Conservation (phyloP, 2,888 invertebrate genomes). For the Adelognathus sp. region DNA sequence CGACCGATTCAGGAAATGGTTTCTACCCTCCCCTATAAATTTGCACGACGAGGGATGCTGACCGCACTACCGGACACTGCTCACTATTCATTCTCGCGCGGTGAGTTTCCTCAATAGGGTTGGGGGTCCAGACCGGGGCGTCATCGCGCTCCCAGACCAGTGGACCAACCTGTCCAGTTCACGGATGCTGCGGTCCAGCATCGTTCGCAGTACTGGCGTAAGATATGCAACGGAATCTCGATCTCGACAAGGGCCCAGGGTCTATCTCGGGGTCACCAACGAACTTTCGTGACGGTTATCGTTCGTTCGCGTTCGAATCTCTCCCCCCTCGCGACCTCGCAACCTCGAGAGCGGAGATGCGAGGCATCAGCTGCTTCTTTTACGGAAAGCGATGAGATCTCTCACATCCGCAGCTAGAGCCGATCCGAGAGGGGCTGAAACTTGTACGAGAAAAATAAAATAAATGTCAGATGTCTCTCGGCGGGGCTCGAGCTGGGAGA, state of each 20-base stretch:
- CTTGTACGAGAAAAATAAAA: neutral
- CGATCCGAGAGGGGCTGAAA: slow-evolving; percentile 29
- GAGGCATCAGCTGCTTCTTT: slow-evolving; percentile 30
- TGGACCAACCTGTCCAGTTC: slow-evolving; percentile 53
- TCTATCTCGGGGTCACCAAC: slow-evolving; percentile 65
- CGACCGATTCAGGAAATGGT: slow-evolving; percentile 1
- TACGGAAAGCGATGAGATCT: neutral
- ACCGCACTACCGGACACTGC: neutral
- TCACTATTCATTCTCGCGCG: neutral
- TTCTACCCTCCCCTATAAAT: slow-evolving; percentile 7
- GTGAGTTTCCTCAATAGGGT: slow-evolving; percentile 3
- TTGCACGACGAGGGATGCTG: slow-evolving; percentile 10
- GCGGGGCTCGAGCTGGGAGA: slow-evolving; percentile 32
- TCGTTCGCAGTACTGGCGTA: slow-evolving; percentile 47
- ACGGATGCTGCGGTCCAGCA: slow-evolving; percentile 63
- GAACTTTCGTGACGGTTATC: slow-evolving; percentile 65
- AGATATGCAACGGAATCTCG: slow-evolving; percentile 65
- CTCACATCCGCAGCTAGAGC: neutral
- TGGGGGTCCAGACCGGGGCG: slow-evolving; percentile 11
- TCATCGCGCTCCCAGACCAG: slow-evolving; percentile 8
- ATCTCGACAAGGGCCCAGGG: slow-evolving; percentile 51
- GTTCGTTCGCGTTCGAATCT: slow-evolving; percentile 24
- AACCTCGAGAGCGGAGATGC: neutral
- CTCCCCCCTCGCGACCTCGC: neutral
- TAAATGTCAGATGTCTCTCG: slow-evolving; percentile 38